Percentiles rank a stretch among this genome's conserved stretches.
Conservation (phyloP, 2,797 vertebrate genomes). For the Pterois miles region DNA sequence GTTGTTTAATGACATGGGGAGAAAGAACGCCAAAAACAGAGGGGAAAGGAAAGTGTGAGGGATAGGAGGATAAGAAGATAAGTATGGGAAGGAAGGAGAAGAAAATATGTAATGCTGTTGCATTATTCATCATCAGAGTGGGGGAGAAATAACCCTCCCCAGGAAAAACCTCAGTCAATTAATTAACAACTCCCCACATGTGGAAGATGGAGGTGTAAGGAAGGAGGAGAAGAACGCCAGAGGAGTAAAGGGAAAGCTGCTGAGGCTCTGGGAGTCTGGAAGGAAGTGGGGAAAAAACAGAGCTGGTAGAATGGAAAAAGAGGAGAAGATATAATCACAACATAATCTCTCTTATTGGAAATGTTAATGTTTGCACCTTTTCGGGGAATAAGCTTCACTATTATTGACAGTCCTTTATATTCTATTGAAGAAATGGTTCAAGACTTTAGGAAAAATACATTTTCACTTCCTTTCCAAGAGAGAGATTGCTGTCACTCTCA, state of each 20-base stretch:
- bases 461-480: too few relatives aligned
- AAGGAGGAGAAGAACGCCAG: not conserved
- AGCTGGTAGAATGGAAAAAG: not conserved
- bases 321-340: not conserved
- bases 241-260: not conserved
- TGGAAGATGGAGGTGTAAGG: slow-evolving; percentile 11
- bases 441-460: too few relatives aligned
- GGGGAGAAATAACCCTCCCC: slow-evolving; percentile 12
- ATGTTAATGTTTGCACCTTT: not conserved
- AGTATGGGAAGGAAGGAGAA: not conserved
- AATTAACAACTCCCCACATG: slow-evolving; percentile 53
- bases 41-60: not conserved
- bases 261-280: not conserved
- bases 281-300: not conserved
- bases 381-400: too few relatives aligned
- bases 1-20: slow-evolving; percentile 22
- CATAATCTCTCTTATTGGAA: not conserved
- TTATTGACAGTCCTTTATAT: too few relatives aligned
- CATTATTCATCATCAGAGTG: slow-evolving; percentile 22
- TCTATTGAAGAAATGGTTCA: too few relatives aligned
- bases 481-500: too few relatives aligned
- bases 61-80: not conserved
- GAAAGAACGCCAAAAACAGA: not conserved
- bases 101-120: not conserved
- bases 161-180: slow-evolving; percentile 53